Evolutionary conservation across 1,140 invertebrate genomes (phyloP).

Genomic region (Sycophaga agraensis): DNA sequence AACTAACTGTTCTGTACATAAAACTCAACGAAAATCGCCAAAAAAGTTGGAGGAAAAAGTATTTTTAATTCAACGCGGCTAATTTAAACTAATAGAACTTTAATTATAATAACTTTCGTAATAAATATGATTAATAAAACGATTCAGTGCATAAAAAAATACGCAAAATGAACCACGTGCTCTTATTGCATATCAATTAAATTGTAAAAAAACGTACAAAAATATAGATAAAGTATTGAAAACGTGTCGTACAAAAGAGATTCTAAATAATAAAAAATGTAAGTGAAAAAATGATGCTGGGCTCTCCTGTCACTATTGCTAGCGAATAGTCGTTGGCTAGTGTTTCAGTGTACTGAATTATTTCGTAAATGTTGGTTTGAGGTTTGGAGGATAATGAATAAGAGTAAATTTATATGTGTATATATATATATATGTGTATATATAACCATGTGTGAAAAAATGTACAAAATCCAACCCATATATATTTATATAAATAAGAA

Average conservation of each 20-base stretch:
- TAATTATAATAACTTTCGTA: too few species aligned
- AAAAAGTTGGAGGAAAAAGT: too few species aligned
- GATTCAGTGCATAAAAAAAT: too few species aligned
- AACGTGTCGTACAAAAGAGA: too few species aligned
- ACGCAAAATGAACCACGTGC: background rate
- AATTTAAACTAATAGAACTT: too few species aligned
- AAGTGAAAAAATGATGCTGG: slow-evolving; percentile 47
- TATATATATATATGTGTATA: slow-evolving; percentile 11
- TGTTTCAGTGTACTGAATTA: slow-evolving; percentile 36
- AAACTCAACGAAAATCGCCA: too few species aligned
- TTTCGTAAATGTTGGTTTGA: slow-evolving; percentile 21
- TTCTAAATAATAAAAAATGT: too few species aligned
- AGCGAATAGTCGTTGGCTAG: slow-evolving; percentile 47
- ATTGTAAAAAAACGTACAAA: too few species aligned
- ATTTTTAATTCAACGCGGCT: too few species aligned
- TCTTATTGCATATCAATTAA: background rate
- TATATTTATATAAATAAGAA: slow-evolving; percentile 28
- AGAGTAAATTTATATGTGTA: slow-evolving; percentile 27
- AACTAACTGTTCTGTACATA: too few species aligned
- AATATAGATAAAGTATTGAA: too few species aligned
- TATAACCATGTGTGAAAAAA: background rate
- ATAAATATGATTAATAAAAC: too few species aligned
- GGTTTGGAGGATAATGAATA: slow-evolving; percentile 31
- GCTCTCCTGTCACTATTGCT: slow-evolving; percentile 59
- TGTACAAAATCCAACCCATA: slow-evolving; percentile 20